Percentiles rank a stretch among this genome's conserved stretches.
Conservation (phyloP, 2,113 vertebrate species). For the Amazona vittata region DNA sequence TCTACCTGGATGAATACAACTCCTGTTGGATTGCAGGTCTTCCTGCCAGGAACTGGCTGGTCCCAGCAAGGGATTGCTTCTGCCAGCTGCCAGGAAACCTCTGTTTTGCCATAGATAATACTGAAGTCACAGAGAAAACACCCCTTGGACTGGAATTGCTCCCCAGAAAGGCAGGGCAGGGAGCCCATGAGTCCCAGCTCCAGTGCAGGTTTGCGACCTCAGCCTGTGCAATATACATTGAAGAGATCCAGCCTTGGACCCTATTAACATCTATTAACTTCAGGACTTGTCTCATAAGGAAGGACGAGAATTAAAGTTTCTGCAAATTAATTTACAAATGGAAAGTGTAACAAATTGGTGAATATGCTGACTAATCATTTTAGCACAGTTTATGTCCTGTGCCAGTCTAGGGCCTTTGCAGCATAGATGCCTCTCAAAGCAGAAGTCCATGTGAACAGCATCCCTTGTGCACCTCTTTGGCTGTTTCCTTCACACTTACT, state of each 20-base stretch:
- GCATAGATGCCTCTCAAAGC: rapidly evolving
- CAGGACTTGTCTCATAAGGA: background rate
- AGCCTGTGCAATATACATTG: rapidly evolving
- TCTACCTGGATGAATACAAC: background rate
- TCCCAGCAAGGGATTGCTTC: background rate
- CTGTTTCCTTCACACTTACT: background rate
- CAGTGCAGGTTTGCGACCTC: rapidly evolving
- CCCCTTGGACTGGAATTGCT: background rate
- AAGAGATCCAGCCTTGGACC: background rate
- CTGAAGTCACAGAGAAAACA: background rate
- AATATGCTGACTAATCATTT: background rate
- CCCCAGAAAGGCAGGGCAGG: background rate
- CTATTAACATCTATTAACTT: background rate
- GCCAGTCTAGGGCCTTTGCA: background rate
- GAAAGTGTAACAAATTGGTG: background rate
- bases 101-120: background rate
- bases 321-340: background rate
- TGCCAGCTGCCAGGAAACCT: background rate
- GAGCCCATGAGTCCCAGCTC: rapidly evolving
- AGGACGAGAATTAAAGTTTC: background rate
- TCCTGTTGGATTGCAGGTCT: background rate
- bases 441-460: no score
- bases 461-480: rapidly evolving
- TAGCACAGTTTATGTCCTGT: background rate
- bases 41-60: background rate